Evolutionary conservation across 2,888 invertebrate species (phyloP), one percentile per base, ranked within the genome.

Genomic region (Platycnemis pennipes): DNA sequence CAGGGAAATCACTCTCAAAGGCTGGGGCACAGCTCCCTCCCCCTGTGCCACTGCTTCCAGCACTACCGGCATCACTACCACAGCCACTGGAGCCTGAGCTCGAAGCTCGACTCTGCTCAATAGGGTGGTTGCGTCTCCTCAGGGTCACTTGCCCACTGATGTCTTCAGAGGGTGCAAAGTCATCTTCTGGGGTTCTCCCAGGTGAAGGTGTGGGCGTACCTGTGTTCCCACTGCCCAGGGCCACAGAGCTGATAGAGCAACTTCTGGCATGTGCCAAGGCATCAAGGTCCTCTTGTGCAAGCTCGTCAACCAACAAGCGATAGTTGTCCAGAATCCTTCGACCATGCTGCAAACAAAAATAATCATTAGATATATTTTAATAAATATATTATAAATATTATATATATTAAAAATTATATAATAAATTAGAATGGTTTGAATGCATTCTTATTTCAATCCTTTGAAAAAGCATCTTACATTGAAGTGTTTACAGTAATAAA

Each of bases 61-160:
- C 95, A 94, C 94, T 96, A 2, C 94, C 86, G 0, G 94, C 85
- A 53, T 86, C 87, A 56, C 94, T 88, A 16, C 98, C 95, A 98
- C 98, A 99, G 42, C 98, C 98, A 96, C 98, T 98, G 45, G 98
- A 98, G 96, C 98, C 98, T 19, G 98, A 98, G 95, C 98, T 98
- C 0, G 98, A 98, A 0, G 98, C 98, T 94, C 98, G 97, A 95
- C 98, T 98, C 95, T 98, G 97, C 95, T 98, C 97, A 95, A 63
- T 63, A 19, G 91, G 44, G n/a, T 91, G 91, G 69, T 91, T 91
- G 31, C 91, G 42, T 46, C 94, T 94, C 87, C 89, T 94, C 87
- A 94, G 45, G 44, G 86, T 94, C 86, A 94, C 94, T 44, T 77
- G 94, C 44, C 94, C 85, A 42, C 85, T 86, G 63, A 94, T 91